Evolutionary conservation across 2,113 vertebrate species (phyloP).

Genomic region (Bothrops jararaca): DNA sequence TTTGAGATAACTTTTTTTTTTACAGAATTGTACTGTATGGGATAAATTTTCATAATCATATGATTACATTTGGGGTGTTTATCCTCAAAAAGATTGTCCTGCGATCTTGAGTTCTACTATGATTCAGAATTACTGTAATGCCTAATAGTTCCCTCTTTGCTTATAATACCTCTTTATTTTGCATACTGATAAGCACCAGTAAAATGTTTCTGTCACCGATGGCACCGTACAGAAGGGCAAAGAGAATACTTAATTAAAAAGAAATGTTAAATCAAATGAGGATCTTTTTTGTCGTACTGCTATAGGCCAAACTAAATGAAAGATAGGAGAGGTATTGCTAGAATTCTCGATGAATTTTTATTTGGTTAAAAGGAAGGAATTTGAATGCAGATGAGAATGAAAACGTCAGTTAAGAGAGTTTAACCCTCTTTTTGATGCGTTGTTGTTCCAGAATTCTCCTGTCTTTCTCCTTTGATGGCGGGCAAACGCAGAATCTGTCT

Average conservation of each 20-base stretch:
- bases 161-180: background rate
- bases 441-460: background rate
- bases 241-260: conserved; percentile 3
- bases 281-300: background rate
- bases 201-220: conserved; percentile 5
- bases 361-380: background rate
- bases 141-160: background rate
- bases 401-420: background rate
- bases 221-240: background rate
- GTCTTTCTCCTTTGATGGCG: background rate
- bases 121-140: background rate
- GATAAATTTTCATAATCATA: background rate
- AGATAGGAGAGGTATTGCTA: background rate
- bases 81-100: background rate
- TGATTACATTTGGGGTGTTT: background rate
- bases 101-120: background rate
- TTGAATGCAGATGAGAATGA: background rate
- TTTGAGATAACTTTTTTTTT: background rate
- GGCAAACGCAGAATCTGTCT: background rate
- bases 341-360: background rate
- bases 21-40: background rate
- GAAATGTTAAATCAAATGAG: background rate
- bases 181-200: background rate
- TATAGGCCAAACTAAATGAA: background rate
- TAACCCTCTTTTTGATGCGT: background rate